These are phyloP conservation scores for Pollenia labialis DNA, from an alignment of 2,888 invertebrate genomes.

Conservation along the genomic window DNA sequence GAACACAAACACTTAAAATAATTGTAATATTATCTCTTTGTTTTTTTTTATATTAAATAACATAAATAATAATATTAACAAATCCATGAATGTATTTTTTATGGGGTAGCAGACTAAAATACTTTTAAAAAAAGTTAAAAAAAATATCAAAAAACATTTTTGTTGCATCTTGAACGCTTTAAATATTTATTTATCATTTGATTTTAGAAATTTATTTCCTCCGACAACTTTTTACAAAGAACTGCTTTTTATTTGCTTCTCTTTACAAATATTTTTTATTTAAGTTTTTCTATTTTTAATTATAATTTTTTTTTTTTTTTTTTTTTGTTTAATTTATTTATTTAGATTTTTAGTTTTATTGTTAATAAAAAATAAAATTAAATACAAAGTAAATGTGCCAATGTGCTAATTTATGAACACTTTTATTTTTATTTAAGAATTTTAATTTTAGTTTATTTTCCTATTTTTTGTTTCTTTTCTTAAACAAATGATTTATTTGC, in stretches of 20 bases:
- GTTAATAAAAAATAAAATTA: conserved; percentile 14
- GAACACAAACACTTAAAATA: conserved; percentile 35
- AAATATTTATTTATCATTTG: conserved; percentile 59
- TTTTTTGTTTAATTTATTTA: conserved; percentile 69
- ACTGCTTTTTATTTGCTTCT: conserved; percentile 67
- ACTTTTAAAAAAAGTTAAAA: conserved; percentile 52
- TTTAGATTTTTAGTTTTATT: too few species aligned
- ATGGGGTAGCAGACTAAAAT: conserved; percentile 85
- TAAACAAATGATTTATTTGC: conserved; percentile 62
- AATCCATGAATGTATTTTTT: conserved; percentile 72
- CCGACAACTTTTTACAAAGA: conserved; percentile 26
- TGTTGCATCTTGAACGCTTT: conserved; percentile 72
- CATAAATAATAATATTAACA: conserved; percentile 68
- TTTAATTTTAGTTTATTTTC: conserved; percentile 25
- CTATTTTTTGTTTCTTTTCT: conserved; percentile 38
- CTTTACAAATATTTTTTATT: conserved; percentile 34
- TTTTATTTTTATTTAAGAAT: conserved; percentile 28
- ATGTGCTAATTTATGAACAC: conserved; percentile 35
- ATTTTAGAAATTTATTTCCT: conserved; percentile 49
- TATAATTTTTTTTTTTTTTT: conserved; percentile 42
- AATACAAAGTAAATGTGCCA: conserved; percentile 71
- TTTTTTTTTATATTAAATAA: conserved; percentile 10
- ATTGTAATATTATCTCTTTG: conserved; percentile 22
- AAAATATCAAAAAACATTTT: conserved; percentile 51
- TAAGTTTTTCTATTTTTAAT: conserved; percentile 6